These are phyloP conservation scores for Sinonovacula constricta DNA, from an alignment of 1,140 invertebrate genomes.

Conservation along the genomic window DNA sequence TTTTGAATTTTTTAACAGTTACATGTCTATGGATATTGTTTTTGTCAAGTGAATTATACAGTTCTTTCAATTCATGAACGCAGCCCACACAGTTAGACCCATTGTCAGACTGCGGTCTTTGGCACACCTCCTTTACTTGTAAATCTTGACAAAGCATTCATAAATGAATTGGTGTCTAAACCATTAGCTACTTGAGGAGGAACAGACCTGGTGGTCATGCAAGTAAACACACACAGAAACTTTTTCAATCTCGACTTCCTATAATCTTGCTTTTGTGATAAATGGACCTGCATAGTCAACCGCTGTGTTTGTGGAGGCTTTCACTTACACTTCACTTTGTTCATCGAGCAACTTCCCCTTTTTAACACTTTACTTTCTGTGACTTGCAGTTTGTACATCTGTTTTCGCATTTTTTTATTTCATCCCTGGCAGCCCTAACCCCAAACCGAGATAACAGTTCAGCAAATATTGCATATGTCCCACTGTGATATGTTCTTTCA, in stretches of 20 bases:
- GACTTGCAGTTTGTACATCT: background rate
- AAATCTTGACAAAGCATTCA: slow-evolving; percentile 32
- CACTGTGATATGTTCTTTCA: slow-evolving; percentile 2
- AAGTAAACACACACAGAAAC: slow-evolving; percentile 44
- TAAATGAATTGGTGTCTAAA: slow-evolving; percentile 7
- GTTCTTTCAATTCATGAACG: no score
- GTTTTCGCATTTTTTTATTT: slow-evolving; percentile 11
- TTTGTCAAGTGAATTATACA: no score
- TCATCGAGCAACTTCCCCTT: slow-evolving; percentile 4
- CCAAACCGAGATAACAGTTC: background rate
- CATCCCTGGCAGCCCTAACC: slow-evolving; percentile 21
- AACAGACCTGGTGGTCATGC: background rate
- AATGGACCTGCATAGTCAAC: slow-evolving; percentile 48
- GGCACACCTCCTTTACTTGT: no score
- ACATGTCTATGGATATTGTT: no score
- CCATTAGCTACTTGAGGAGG: slow-evolving; percentile 10
- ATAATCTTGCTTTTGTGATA: slow-evolving; percentile 7
- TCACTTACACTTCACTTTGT: background rate
- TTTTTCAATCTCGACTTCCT: slow-evolving; percentile 13
- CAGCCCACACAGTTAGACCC: no score
- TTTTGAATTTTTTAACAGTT: no score
- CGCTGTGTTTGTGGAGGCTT: slow-evolving; percentile 5
- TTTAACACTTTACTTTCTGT: background rate
- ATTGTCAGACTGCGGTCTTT: no score
- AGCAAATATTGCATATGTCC: slow-evolving; percentile 3